Evolutionary conservation across 2,888 invertebrate genomes (phyloP).

Genomic region (Danaus chrysippus): DNA sequence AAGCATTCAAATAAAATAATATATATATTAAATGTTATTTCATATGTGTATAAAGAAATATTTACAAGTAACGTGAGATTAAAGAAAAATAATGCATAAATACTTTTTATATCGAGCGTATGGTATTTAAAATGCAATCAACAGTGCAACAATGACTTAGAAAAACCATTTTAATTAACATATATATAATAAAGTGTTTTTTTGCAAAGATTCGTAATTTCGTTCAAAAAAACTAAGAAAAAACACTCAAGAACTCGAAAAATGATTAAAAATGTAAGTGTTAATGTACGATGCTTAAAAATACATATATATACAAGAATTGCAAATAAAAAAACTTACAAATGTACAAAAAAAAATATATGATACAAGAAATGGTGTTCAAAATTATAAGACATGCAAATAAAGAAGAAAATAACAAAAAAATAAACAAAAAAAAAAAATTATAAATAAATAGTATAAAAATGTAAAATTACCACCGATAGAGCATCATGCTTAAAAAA

Average conservation of each 20-base stretch:
- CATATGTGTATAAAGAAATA: conserved; percentile 13
- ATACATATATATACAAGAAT: conserved; percentile 34
- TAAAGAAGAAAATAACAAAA: conserved; percentile 40
- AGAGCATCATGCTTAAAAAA: conserved; percentile 70
- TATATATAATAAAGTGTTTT: no score
- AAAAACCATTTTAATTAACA: no score
- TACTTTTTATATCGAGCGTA: background rate
- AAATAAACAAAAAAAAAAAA: conserved; percentile 42
- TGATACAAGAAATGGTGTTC: conserved; percentile 13
- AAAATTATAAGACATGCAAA: conserved; percentile 56
- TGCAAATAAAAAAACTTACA: conserved; percentile 31
- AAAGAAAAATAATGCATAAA: no score
- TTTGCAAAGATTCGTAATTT: conserved; percentile 33
- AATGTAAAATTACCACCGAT: conserved; percentile 53
- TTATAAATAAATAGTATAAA: conserved; percentile 45
- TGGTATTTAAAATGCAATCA: conserved; percentile 8
- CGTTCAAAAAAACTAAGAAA: conserved; percentile 37
- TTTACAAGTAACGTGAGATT: background rate
- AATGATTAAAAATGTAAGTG: conserved; percentile 40
- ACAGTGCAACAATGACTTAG: background rate
- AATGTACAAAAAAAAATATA: conserved; percentile 34
- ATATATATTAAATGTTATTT: conserved; percentile 21
- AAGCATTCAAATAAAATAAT: conserved; percentile 23
- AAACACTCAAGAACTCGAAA: conserved; percentile 40
- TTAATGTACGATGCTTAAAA: conserved; percentile 51